A percentile compares a stretch with the other conserved stretches of the same genome.
phyloP scores from a whole-genome alignment of 2,113 vertebrate genomes.

The Himantopus leucocephalus region DNA sequence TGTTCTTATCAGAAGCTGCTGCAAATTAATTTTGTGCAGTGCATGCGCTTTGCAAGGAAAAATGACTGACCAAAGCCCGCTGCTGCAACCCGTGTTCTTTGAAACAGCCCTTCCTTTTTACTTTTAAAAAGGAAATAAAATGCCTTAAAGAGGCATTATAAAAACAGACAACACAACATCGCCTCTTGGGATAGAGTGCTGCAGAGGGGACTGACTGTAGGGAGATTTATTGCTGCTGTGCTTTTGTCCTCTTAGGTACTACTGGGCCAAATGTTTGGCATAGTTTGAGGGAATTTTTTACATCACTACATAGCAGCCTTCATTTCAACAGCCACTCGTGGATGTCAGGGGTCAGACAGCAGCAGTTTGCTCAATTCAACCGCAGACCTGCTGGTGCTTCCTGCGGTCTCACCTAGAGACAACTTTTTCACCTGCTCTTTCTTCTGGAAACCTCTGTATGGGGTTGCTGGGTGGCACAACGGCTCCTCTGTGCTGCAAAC shows the following conservation, averaged over 20 bases:
- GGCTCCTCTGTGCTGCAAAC: background rate
- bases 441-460: background rate
- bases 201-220: background rate
- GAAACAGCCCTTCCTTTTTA: background rate
- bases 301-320: background rate
- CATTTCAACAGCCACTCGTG: background rate
- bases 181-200: background rate
- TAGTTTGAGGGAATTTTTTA: background rate
- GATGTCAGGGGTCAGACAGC: background rate
- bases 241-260: background rate
- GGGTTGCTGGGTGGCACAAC: background rate
- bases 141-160: background rate
- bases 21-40: background rate
- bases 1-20: slow-evolving; percentile 10
- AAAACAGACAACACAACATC: background rate
- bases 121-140: background rate
- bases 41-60: background rate
- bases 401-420: background rate
- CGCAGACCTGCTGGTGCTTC: background rate
- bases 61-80: background rate
- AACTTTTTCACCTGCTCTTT: background rate
- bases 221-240: background rate
- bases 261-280: background rate
- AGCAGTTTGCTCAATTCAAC: background rate
- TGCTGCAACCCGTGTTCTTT: rapidly evolving